Evolutionary conservation across 2,888 invertebrate species (phyloP).

Genomic region (Lasioglossum villosulum): DNA sequence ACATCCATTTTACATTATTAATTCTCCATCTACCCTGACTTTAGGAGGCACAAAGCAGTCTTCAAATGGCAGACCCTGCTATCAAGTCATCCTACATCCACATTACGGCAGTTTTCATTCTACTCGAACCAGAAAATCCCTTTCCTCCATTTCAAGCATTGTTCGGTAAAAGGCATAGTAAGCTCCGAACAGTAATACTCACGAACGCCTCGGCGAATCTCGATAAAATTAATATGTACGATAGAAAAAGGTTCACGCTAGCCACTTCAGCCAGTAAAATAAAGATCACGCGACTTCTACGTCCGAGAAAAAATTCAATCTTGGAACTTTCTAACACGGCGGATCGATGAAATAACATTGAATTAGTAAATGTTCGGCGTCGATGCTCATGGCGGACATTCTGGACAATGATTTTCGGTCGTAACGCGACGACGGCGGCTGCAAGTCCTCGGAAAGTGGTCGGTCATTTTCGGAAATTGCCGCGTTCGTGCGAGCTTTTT

Average conservation of each 20-base stretch:
- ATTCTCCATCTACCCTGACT: not conserved
- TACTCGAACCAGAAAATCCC: too few species aligned
- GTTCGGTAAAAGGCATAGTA: too few species aligned
- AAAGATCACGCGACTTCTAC: constrained; percentile 4
- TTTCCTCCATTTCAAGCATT: too few species aligned
- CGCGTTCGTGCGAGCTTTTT: constrained; percentile 19
- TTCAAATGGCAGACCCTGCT: not conserved
- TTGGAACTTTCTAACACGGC: not conserved
- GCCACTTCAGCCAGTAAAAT: not conserved
- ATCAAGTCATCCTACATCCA: not conserved
- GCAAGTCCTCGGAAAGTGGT: not conserved
- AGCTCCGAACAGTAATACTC: not conserved
- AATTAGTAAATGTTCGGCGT: constrained; percentile 1
- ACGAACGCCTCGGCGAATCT: not conserved
- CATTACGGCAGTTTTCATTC: not conserved
- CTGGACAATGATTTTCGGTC: not conserved
- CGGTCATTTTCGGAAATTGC: constrained; percentile 27
- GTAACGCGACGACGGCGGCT: not conserved
- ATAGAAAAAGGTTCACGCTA: constrained; percentile 3
- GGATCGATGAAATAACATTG: constrained; percentile 31
- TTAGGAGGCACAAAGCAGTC: not conserved
- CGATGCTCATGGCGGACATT: not conserved
- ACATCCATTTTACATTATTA: not conserved
- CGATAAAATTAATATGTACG: not conserved
- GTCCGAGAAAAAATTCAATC: not conserved